Evolutionary conservation across 2,113 vertebrate genomes (phyloP).

Genomic region (Myotis lucifugus): DNA sequence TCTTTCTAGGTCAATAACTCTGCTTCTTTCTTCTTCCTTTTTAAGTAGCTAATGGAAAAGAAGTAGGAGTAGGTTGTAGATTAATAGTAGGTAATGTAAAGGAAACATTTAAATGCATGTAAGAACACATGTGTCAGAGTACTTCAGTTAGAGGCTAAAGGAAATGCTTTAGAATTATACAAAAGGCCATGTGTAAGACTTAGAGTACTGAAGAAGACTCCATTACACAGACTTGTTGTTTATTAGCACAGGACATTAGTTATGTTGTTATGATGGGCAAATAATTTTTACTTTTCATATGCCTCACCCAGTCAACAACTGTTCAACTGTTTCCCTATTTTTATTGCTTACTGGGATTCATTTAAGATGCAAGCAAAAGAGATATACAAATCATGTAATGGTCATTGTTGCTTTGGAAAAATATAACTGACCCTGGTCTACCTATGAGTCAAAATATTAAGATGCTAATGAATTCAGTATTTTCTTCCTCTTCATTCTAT

Average conservation of each 20-base stretch:
- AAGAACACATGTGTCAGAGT: conserved; percentile 64
- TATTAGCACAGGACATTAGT: conserved; percentile 54
- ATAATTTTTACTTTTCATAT: conserved; percentile 5
- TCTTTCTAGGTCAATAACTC: conserved; percentile 73
- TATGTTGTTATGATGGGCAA: conserved; percentile 68
- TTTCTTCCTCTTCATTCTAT: not conserved
- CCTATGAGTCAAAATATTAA: not conserved
- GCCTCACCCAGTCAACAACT: not conserved
- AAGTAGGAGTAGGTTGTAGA: conserved; percentile 56
- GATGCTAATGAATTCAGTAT: not conserved
- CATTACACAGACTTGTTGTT: conserved; percentile 59
- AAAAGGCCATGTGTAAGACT: conserved; percentile 66
- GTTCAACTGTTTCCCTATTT: not conserved
- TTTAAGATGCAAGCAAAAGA: not conserved
- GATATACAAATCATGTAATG: not conserved
- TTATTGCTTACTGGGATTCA: conserved; percentile 5
- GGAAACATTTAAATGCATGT: conserved; percentile 58
- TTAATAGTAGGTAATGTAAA: conserved; percentile 51
- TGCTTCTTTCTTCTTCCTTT: conserved; percentile 56
- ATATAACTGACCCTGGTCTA: not conserved
- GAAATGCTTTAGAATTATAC: conserved; percentile 51
- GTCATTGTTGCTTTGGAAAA: conserved; percentile 25
- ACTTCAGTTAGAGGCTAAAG: conserved; percentile 62
- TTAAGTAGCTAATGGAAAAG: conserved; percentile 61
- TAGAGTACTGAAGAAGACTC: conserved; percentile 60